A percentile compares a stretch with the other conserved stretches of the same genome.
Conservation (phyloP, 2,797 vertebrate genomes). For the Typhlichthys eigenmanni region DNA sequence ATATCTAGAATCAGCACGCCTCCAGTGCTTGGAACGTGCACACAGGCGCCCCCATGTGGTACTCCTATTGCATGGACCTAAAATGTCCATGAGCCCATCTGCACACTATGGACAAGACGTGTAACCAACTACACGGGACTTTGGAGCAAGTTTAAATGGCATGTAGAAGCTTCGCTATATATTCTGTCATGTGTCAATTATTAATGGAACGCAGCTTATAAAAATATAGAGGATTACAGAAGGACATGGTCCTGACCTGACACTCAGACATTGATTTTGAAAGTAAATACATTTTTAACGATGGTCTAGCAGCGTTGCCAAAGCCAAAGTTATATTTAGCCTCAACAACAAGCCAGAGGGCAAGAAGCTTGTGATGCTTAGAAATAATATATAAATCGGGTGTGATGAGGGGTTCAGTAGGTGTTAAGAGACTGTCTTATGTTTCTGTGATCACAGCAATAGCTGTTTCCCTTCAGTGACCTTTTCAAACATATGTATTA, state of each 20-base stretch:
- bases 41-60: slow-evolving; percentile 54
- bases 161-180: slow-evolving; percentile 5
- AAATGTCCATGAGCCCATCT: slow-evolving; percentile 36
- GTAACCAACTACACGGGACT: slow-evolving; percentile 16
- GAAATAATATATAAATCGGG: background rate
- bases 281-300: slow-evolving; percentile 45
- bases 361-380: no score
- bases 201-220: slow-evolving; percentile 40
- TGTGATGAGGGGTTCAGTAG: background rate
- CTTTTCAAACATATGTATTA: background rate
- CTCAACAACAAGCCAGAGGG: no score
- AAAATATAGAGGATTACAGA: slow-evolving; percentile 42
- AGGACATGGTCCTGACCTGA: slow-evolving; percentile 3
- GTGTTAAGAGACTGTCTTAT: no score
- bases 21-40: slow-evolving; percentile 22
- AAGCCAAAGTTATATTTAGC: no score
- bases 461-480: background rate
- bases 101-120: slow-evolving; percentile 29
- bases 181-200: slow-evolving; percentile 49
- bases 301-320: background rate
- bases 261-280: slow-evolving; percentile 6
- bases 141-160: slow-evolving; percentile 43
- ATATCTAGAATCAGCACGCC: slow-evolving; percentile 23
- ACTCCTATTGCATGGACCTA: slow-evolving; percentile 2
- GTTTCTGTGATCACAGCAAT: background rate